These are phyloP conservation scores for Sturnus vulgaris DNA, from an alignment of 2,113 vertebrate species.

Conservation along the genomic window DNA sequence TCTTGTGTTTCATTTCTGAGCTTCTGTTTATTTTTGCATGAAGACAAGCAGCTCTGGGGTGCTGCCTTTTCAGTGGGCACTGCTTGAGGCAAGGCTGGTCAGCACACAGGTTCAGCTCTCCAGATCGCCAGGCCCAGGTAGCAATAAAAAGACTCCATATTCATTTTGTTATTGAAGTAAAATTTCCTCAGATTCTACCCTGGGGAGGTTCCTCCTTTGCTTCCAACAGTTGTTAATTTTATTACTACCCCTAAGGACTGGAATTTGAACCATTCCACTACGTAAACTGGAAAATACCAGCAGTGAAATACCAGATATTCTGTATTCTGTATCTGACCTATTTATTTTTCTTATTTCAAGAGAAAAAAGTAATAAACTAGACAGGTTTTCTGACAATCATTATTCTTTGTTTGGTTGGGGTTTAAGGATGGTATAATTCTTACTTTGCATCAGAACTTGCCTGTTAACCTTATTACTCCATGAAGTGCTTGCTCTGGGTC, in stretches of 20 bases:
- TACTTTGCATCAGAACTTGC: background rate
- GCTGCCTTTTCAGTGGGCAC: background rate
- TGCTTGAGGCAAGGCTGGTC: background rate
- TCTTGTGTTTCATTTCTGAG: background rate
- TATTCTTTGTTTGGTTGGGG: background rate
- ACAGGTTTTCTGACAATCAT: background rate
- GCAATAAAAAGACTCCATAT: background rate
- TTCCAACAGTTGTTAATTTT: background rate
- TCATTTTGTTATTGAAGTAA: background rate
- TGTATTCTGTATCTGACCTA: background rate
- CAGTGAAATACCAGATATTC: background rate
- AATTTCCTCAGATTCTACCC: background rate
- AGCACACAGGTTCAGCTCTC: rapidly evolving
- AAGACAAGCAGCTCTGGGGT: background rate
- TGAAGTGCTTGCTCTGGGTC: background rate
- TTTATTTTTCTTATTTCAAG: background rate
- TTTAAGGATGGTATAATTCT: background rate
- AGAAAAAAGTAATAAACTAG: background rate
- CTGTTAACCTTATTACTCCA: background rate
- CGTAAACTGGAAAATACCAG: background rate
- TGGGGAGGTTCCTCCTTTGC: background rate
- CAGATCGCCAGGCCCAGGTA: background rate
- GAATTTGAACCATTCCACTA: background rate
- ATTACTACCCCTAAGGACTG: background rate
- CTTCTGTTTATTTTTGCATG: background rate